Evolutionary conservation across 2,888 invertebrate genomes (phyloP).

Genomic region (Heterodera filipjevi): DNA sequence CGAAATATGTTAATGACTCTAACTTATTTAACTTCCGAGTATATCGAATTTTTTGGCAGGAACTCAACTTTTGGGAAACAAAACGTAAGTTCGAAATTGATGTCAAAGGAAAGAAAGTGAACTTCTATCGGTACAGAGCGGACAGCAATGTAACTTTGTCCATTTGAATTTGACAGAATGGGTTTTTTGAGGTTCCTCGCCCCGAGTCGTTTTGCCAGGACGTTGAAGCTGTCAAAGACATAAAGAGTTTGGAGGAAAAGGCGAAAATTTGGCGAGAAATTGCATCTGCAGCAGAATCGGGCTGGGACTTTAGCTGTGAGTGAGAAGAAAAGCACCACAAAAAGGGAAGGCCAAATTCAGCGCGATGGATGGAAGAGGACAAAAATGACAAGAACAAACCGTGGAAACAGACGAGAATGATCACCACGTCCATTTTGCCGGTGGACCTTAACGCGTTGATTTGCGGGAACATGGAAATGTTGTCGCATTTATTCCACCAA

Average conservation of each 20-base stretch:
- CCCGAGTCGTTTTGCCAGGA: slow-evolving; percentile 39
- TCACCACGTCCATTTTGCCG: slow-evolving; percentile 75
- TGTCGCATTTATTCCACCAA: slow-evolving; percentile 51
- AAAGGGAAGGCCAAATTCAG: not conserved
- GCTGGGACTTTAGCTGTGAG: slow-evolving; percentile 91
- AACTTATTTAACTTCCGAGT: no score
- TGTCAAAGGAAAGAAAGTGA: slow-evolving; percentile 70
- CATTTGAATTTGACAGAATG: not conserved
- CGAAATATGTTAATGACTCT: no score
- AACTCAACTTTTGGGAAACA: slow-evolving; percentile 54
- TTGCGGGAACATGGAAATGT: slow-evolving; percentile 73
- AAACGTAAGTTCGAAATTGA: slow-evolving; percentile 54
- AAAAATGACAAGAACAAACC: not conserved
- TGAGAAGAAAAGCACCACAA: slow-evolving; percentile 71
- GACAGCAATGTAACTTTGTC: slow-evolving; percentile 39
- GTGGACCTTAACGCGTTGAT: slow-evolving; percentile 82
- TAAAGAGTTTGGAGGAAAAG: slow-evolving; percentile 10
- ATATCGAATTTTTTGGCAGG: slow-evolving; percentile 64
- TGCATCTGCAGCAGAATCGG: slow-evolving; percentile 78
- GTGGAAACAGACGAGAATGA: slow-evolving; percentile 66
- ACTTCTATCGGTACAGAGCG: slow-evolving; percentile 73
- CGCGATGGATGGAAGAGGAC: slow-evolving; percentile 12
- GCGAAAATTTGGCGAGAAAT: slow-evolving; percentile 19
- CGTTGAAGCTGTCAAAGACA: slow-evolving; percentile 11
- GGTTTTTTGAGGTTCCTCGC: slow-evolving; percentile 14